Evolutionary conservation across 2,113 vertebrate genomes (phyloP).

Genomic region (Amia ocellicauda): DNA sequence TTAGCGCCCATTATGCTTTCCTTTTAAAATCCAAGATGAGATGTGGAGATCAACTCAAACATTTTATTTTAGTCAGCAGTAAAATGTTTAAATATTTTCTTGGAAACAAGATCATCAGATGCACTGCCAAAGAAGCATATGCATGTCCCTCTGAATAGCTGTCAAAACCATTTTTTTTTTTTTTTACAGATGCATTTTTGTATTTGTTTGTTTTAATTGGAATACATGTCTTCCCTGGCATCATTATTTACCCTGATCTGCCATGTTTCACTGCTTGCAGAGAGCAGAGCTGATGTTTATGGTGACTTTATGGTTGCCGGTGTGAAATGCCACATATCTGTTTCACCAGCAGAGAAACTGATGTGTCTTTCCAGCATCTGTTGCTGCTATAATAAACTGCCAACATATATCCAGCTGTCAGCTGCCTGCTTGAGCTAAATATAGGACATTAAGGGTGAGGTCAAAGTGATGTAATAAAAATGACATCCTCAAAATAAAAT

Average conservation of each 20-base stretch:
- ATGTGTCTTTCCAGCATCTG: conserved; percentile 1
- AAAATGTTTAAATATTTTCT: not conserved
- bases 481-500: not conserved
- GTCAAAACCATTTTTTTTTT: not conserved
- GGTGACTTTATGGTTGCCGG: not conserved
- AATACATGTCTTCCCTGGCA: not conserved
- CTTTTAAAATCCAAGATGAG: not conserved
- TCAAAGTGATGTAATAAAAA: not conserved
- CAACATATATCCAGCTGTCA: not conserved
- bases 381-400: not conserved
- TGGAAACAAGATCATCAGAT: not conserved
- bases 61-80: not conserved
- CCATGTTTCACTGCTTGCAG: not conserved
- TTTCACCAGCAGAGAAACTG: not conserved
- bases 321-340: conserved; percentile 8
- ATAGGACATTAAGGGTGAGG: not conserved
- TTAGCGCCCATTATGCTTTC: too few relatives aligned
- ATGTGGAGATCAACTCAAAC: not conserved
- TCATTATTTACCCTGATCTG: not conserved
- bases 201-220: conserved; percentile 3
- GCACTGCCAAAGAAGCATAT: not conserved
- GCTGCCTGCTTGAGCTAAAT: not conserved
- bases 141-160: not conserved
- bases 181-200: not conserved
- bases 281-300: not conserved